Percentiles rank a stretch among this genome's conserved stretches.
Conservation (phyloP, 1,140 invertebrate species). For the Drosophila equinoxialis region DNA sequence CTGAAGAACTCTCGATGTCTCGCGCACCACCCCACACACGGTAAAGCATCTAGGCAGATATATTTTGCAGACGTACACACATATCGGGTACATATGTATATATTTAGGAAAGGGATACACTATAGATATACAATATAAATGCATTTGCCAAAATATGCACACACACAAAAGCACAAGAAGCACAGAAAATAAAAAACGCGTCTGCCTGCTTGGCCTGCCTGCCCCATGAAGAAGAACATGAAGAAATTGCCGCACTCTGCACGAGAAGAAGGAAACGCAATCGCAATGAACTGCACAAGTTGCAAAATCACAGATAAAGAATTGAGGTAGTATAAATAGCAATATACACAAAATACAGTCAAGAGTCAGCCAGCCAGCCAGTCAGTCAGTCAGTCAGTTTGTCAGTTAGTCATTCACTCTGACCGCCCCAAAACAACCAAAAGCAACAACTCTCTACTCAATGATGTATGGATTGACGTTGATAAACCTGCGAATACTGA, state of each 20-base stretch:
- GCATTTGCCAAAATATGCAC: conserved; percentile 75
- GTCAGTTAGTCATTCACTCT: conserved; percentile 18
- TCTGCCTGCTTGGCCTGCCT: conserved; percentile 12
- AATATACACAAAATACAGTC: conserved; percentile 44
- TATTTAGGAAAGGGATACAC: neutral
- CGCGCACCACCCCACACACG: neutral
- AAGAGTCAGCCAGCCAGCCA: conserved; percentile 35
- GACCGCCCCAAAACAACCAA: conserved; percentile 8
- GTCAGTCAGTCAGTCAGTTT: conserved; percentile 15
- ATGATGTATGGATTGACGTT: conserved; percentile 58
- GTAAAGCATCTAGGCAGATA: neutral
- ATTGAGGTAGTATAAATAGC: conserved; percentile 74
- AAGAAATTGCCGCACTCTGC: conserved; percentile 52
- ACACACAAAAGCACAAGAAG: conserved; percentile 15
- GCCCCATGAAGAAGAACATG: conserved; percentile 43
- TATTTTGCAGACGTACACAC: conserved; percentile 25
- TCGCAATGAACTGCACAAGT: conserved; percentile 64
- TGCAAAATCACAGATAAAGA: conserved; percentile 74
- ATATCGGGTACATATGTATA: neutral
- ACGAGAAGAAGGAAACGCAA: conserved; percentile 29
- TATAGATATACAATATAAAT: conserved; percentile 57
- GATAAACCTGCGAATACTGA: conserved; percentile 37
- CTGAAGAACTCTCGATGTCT: conserved; percentile 15
- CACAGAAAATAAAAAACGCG: conserved; percentile 22
- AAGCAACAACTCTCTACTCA: conserved; percentile 7